These are phyloP conservation scores for Rhogogaster chlorosoma DNA, from an alignment of 2,888 invertebrate genomes.

Conservation along the genomic window DNA sequence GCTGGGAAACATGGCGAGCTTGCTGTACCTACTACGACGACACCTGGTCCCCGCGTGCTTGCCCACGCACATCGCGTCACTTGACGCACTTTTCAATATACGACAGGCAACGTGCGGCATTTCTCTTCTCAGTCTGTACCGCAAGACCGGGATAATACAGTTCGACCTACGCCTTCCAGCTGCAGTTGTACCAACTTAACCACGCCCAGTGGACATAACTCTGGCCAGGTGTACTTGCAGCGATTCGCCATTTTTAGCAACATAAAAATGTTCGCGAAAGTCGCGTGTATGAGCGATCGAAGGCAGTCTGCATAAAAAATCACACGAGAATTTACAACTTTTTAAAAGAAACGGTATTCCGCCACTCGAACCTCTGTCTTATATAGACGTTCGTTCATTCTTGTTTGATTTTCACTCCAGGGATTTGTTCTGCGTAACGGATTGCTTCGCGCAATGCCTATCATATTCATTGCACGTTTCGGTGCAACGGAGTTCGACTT, in stretches of 20 bases:
- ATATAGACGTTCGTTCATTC: neutral
- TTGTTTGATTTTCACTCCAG: conserved; percentile 20
- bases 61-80: conserved; percentile 62
- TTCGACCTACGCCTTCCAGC: conserved; percentile 68
- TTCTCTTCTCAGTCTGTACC: conserved; percentile 56
- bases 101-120: conserved; percentile 62
- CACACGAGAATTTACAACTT: neutral
- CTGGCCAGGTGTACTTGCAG: conserved; percentile 68
- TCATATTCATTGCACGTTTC: conserved; percentile 36
- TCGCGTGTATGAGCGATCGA: neutral
- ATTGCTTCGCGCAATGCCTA: conserved; percentile 5
- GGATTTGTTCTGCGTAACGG: conserved; percentile 30
- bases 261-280: neutral
- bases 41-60: conserved; percentile 57
- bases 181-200: conserved; percentile 62
- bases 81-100: conserved; percentile 67
- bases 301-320: neutral
- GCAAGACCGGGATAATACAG: conserved; percentile 66
- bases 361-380: neutral
- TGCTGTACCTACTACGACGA: neutral
- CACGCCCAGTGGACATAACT: conserved; percentile 67
- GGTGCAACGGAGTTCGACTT: conserved; percentile 2
- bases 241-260: conserved; percentile 58
- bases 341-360: neutral
- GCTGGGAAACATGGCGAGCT: conserved; percentile 12